Evolutionary conservation across 2,888 invertebrate genomes (phyloP).

Genomic region (Hyppa rectilinea): DNA sequence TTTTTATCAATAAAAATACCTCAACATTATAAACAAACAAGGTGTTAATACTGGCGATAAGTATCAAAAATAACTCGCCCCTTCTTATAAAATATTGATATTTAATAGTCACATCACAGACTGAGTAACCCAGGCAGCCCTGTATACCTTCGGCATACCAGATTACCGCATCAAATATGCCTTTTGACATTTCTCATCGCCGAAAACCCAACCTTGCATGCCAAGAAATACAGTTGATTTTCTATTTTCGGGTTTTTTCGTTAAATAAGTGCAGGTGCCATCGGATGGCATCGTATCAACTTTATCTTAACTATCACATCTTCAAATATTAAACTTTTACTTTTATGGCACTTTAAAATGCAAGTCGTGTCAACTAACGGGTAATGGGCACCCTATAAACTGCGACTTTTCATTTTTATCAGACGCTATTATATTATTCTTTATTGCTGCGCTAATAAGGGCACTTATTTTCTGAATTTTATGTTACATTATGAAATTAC

Average conservation of each 20-base stretch:
- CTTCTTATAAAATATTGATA: slow-evolving; percentile 88
- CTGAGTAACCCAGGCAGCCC: slow-evolving; percentile 87
- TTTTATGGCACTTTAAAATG: slow-evolving; percentile 87
- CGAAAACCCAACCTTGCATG: slow-evolving; percentile 61
- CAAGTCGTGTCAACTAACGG: slow-evolving; percentile 84
- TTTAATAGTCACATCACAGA: slow-evolving; percentile 86
- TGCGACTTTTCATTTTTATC: slow-evolving; percentile 67
- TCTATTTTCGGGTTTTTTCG: slow-evolving; percentile 28
- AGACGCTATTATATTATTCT: slow-evolving; percentile 17
- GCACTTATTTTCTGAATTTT: slow-evolving; percentile 19
- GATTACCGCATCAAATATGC: slow-evolving; percentile 87
- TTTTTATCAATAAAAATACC: slow-evolving; percentile 77
- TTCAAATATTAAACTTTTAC: slow-evolving; percentile 88
- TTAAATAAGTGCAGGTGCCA: slow-evolving; percentile 86
- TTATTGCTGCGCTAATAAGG: slow-evolving; percentile 55
- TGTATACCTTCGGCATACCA: slow-evolving; percentile 84
- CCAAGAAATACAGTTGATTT: slow-evolving; percentile 58
- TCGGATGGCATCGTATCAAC: slow-evolving; percentile 78
- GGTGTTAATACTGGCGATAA: slow-evolving; percentile 88
- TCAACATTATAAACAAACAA: slow-evolving; percentile 85
- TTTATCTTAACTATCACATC: slow-evolving; percentile 88
- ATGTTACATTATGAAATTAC: too few relatives aligned
- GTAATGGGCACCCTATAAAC: slow-evolving; percentile 68
- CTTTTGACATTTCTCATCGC: slow-evolving; percentile 68
- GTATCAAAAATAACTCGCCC: slow-evolving; percentile 83